Base-by-base conservation (phyloP, 2,113 vertebrate genomes). In the Numenius arquata region DNA sequence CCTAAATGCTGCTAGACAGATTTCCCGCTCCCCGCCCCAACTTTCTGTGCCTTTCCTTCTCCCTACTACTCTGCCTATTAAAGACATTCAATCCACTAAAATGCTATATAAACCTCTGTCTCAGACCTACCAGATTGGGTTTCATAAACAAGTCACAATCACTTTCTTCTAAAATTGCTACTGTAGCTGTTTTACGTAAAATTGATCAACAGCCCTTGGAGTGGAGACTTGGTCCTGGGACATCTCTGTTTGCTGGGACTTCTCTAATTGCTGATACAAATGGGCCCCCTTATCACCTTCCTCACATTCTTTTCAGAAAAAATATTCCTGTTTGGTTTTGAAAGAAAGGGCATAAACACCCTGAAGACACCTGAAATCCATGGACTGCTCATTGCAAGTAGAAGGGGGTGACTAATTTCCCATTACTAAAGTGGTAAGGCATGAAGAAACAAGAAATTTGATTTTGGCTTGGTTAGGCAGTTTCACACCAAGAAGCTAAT, bases 41-140 rank as follows among this genome's bases (percentile, higher is more conserved):
- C 13, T 72, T 76, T n/a, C 41, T 29, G 11, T 65, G 72, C 32
- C 19, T 11, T 52, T 41, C 29, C 56, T 58, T 10, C 3, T 65
- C 26, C 20, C 11, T 36, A 0, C 43, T 19, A 0, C 1, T 10
- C 9, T 67, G 48, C 32, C 12, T 36, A 1, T 12, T 58, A 10
- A n/a, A 32, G 19, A 15, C 7, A 5, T 47, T 84, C 32, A 0
- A 1, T 47, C 32, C 20, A 32, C 32, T 55, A 9, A 23, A 15
- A 15, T 0, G 0, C 73, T 47, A 21, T 8, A 6, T 38, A 40
- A 56, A 25, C 58, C 15, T 55, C 38, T 58, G 20, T 32, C n/a
- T 82, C 27, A 47, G 52, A 19, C 9, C 27, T 75, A 6, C 5
- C 6, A 25, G 19, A 23, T 0, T 32, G 2, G 11, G 32, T 80